Percentiles rank a stretch among this genome's conserved stretches.
These are phyloP conservation scores for Serranus cabrilla DNA, from an alignment of 2,797 vertebrate species.

Conservation along the genomic window DNA sequence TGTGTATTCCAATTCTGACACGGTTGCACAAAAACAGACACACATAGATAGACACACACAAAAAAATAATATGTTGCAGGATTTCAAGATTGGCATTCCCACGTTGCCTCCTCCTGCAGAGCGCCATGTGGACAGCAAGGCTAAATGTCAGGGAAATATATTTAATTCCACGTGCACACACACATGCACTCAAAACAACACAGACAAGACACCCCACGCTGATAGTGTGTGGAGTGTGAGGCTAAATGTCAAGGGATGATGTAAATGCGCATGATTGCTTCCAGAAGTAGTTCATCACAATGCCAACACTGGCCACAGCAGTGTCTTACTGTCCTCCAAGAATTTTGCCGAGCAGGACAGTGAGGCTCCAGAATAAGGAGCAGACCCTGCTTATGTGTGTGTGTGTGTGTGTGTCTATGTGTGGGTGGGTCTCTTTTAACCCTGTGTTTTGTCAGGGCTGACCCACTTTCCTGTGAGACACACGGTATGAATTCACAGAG, in stretches of 20 bases:
- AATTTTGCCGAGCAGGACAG: constrained; percentile 39
- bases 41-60: constrained; percentile 34
- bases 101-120: constrained; percentile 63
- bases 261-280: constrained; percentile 82
- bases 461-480: constrained; percentile 34
- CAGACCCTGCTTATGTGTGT: constrained; percentile 6
- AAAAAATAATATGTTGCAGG: constrained; percentile 65
- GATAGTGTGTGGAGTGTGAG: constrained; percentile 71
- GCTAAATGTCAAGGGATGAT: constrained; percentile 84
- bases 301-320: constrained; percentile 58
- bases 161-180: constrained; percentile 71
- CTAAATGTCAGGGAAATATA: constrained; percentile 80
- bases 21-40: constrained; percentile 59
- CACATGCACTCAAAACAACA: constrained; percentile 43
- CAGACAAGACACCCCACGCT: constrained; percentile 52
- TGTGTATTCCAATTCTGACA: constrained; percentile 75
- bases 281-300: constrained; percentile 77
- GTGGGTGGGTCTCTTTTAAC: constrained; percentile 16
- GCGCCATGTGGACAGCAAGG: constrained; percentile 69
- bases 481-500: neutral
- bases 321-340: constrained; percentile 63
- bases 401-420: neutral
- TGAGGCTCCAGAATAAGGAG: constrained; percentile 10
- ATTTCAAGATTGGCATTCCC: constrained; percentile 74
- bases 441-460: constrained; percentile 28